Base-by-base conservation (phyloP, 2,888 invertebrate species). In the Sarcophaga caerulescens region DNA sequence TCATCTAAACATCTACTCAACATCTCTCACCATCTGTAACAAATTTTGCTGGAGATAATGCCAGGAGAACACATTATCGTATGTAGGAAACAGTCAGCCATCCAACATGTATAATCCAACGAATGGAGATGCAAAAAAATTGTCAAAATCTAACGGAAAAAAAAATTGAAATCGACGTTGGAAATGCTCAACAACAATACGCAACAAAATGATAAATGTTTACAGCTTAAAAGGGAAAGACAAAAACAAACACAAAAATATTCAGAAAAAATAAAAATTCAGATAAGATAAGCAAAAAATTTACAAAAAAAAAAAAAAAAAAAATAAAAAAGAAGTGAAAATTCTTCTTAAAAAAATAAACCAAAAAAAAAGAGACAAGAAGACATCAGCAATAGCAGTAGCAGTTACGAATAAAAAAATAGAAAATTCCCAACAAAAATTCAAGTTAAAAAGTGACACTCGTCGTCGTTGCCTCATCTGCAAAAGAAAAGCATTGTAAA, bases 161-260 rank as follows among this genome's bases (percentile, higher is more conserved):
- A 23, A n/a, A 47, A 75, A 66, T 25, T 66, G n/a, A 17, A 35
- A 44, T 19, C n/a, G 71, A 74, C 14, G 44, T 19, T 23, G 6
- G 12, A 73, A 77, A 82, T 25, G 59, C 71, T 76, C 66, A 71
- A 78, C 75, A 70, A 52, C 60, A 82, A 63, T 63, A 70, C 70
- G 65, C 19, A 76, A 65, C 69, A 79, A 79, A 70, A 79, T 74
- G 78, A 84, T 78, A 75, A 79, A 79, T 79, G 78, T 47, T 84
- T 79, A 69, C 69, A 35, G 45, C 69, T 84, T 71, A 57, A 74
- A 68, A 68, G 45, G 12, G 23, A 12, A 25, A 35, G 10, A 35
- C 11, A 19, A 44, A 66, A 35, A 35, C 35, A 35, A 8, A 35
- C 10, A 10, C 35, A 44, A 8, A 66, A 66, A 66, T 66, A 66